Evolutionary conservation across 2,888 invertebrate species (phyloP), one percentile per base, ranked within the genome.

Genomic region (Lissocephala sabroskyi): DNA sequence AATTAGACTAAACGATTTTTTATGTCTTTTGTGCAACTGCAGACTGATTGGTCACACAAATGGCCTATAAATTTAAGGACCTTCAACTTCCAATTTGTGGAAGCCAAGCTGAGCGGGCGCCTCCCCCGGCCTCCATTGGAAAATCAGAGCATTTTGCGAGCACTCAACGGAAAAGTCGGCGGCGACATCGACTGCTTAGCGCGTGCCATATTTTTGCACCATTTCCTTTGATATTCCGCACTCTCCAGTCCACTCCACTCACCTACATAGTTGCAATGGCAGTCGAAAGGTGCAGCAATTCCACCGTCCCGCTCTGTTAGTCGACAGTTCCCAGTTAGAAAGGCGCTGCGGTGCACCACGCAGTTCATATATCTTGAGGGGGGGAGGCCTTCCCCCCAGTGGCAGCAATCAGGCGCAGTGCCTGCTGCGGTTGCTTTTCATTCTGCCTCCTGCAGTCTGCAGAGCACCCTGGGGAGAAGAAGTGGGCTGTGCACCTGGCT

Each of bases 171-270:
- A n/a, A n/a, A n/a, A n/a, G n/a, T n/a, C 17, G 11, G 45, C 49
- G 44, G 41, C 56, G 41, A 45, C 46, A 53, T 55, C 65, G 44
- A 48, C 64, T 67, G 63, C 67, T 75, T 80, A 73, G 65, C 71
- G 71, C 65, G 79, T 73, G 67, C 79, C 65, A 76, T 70, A 74
- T 79, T 80, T 78, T 68, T 70, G 66, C 62, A 53, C 57, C 61
- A 65, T 76, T 70, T 63, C 65, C 73, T 61, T 76, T 73, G 68
- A 65, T 74, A 75, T 62, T 56, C 52, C 40, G 56, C 63, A 77
- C 71, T 5, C 4, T 23, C 23, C 7, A n/a, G n/a, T n/a, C n/a
- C n/a, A n/a, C n/a, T n/a, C n/a, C n/a, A n/a, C n/a, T 71, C 59
- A 77, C 71, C 75, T 74, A 77, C 32, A 19, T 36, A 18, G 43